These are phyloP conservation scores for Zygogramma bicolorata DNA, from an alignment of 2,888 invertebrate genomes.

Conservation along the genomic window DNA sequence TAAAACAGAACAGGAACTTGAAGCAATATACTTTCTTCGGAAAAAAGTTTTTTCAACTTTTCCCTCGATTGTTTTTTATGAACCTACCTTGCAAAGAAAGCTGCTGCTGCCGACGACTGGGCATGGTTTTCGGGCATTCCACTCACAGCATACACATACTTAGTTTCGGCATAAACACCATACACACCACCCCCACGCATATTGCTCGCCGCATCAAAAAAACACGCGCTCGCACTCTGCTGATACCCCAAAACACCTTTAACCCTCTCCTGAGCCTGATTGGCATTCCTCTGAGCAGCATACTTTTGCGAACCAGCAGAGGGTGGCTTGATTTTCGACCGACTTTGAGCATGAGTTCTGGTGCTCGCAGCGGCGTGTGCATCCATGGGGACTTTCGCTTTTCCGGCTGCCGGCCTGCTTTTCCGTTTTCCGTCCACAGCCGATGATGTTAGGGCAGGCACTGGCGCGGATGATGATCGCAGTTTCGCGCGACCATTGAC, in stretches of 20 bases:
- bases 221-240: conserved; percentile 53
- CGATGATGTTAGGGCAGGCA: conserved; percentile 60
- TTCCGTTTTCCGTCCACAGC: conserved; percentile 50
- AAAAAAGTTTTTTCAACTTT: too few species aligned
- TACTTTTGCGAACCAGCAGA: neutral
- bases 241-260: conserved; percentile 57
- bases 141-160: conserved; percentile 70
- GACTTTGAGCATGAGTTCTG: conserved; percentile 1
- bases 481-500: conserved; percentile 60
- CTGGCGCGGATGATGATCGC: conserved; percentile 56
- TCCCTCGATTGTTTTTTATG: too few species aligned
- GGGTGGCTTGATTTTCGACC: conserved; percentile 3
- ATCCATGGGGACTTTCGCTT: conserved; percentile 23
- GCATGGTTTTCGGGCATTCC: conserved; percentile 69
- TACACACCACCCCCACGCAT: conserved; percentile 57
- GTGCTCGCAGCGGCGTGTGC: conserved; percentile 8
- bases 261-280: conserved; percentile 29
- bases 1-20: too few species aligned
- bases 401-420: conserved; percentile 43
- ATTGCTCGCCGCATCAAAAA: conserved; percentile 50
- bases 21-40: too few species aligned
- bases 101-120: conserved; percentile 72
- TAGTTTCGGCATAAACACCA: conserved; percentile 67
- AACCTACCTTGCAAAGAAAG: conserved; percentile 74
- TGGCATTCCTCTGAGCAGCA: neutral